Evolutionary conservation across 2,888 invertebrate species (phyloP).

Genomic region (Lymantria monacha): DNA sequence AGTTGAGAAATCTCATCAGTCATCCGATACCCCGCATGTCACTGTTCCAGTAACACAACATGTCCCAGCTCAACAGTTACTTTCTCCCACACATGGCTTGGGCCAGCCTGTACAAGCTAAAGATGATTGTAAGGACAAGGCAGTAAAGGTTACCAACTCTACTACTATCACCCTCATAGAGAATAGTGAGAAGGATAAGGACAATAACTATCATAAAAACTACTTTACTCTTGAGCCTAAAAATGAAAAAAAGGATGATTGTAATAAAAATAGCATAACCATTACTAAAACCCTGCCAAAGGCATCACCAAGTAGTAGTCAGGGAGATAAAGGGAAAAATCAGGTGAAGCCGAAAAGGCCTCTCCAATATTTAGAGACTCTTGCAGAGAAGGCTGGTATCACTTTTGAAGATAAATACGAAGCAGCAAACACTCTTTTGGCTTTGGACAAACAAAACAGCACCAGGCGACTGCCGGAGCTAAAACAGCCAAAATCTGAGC

Average conservation of each 20-base stretch:
- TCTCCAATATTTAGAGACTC: slow-evolving; percentile 86
- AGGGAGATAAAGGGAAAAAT: slow-evolving; percentile 57
- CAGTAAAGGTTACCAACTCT: slow-evolving; percentile 70
- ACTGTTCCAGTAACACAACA: slow-evolving; percentile 63
- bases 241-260: slow-evolving; percentile 73
- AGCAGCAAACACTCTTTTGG: slow-evolving; percentile 84
- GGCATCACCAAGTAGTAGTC: slow-evolving; percentile 54
- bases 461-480: slow-evolving; percentile 64
- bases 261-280: slow-evolving; percentile 77
- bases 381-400: slow-evolving; percentile 88
- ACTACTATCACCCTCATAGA: slow-evolving; percentile 74
- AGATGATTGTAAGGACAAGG: slow-evolving; percentile 70
- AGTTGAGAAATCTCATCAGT: slow-evolving; percentile 50
- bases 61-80: slow-evolving; percentile 64
- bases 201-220: slow-evolving; percentile 64
- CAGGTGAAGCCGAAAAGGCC: slow-evolving; percentile 64
- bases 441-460: slow-evolving; percentile 84
- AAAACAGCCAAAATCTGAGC: slow-evolving; percentile 66
- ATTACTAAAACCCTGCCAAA: slow-evolving; percentile 71
- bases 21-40: slow-evolving; percentile 48
- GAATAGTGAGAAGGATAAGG: slow-evolving; percentile 71
- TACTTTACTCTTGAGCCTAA: slow-evolving; percentile 72
- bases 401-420: slow-evolving; percentile 89
- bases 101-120: slow-evolving; percentile 51
- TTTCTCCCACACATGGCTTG: slow-evolving; percentile 58